Evolutionary conservation across 2,797 vertebrate species (phyloP).

Genomic region (Macrochelys suwanniensis): DNA sequence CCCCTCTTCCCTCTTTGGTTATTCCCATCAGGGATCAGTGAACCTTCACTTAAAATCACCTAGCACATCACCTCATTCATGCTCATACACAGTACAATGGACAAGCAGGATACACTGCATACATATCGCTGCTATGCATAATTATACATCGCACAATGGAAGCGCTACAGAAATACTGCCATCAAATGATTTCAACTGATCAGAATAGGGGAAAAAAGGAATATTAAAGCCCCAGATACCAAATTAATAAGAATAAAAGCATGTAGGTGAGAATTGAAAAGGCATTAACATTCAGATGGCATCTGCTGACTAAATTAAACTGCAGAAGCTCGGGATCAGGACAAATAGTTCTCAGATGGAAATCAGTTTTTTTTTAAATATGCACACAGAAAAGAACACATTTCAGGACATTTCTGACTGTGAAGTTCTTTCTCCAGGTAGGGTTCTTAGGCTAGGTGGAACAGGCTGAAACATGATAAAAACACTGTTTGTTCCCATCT

Average conservation of each 20-base stretch:
- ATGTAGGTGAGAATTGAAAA: constrained; percentile 80
- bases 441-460: constrained; percentile 66
- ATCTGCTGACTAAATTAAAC: constrained; percentile 79
- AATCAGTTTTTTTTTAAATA: constrained; percentile 74
- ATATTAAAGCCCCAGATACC: constrained; percentile 75
- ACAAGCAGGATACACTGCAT: constrained; percentile 71
- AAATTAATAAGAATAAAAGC: constrained; percentile 80
- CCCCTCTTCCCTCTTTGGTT: constrained; percentile 31
- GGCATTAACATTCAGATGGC: constrained; percentile 77
- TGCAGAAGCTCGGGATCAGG: constrained; percentile 71
- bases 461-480: constrained; percentile 43
- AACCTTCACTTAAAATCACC: constrained; percentile 72
- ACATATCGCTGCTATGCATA: constrained; percentile 68
- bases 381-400: constrained; percentile 69
- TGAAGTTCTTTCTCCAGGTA: constrained; percentile 73
- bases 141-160: constrained; percentile 60
- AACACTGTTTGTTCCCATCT: constrained; percentile 9
- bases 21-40: constrained; percentile 66
- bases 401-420: constrained; percentile 75
- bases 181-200: constrained; percentile 73
- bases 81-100: constrained; percentile 57
- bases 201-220: constrained; percentile 65
- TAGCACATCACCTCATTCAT: constrained; percentile 68
- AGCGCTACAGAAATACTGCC: constrained; percentile 60
- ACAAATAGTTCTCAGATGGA: constrained; percentile 78